Evolutionary conservation across 2,888 invertebrate genomes (phyloP).

Genomic region (Caenorhabditis angaria): DNA sequence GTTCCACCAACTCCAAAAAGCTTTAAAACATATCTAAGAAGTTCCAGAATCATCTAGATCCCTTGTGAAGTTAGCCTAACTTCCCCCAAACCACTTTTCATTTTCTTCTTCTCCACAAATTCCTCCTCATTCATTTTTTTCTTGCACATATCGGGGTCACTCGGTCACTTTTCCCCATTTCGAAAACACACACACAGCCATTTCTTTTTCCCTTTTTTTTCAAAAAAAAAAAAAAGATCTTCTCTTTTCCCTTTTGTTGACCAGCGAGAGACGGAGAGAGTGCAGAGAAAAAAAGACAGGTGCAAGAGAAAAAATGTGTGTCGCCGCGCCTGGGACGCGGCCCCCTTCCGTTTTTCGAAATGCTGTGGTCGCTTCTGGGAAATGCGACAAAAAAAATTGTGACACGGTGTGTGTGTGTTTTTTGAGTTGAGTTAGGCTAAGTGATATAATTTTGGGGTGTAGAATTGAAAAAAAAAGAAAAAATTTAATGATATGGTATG

Average conservation of each 20-base stretch:
- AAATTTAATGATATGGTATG: too few species aligned
- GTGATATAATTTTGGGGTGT: too few species aligned
- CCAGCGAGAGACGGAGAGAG: slow-evolving; percentile 6
- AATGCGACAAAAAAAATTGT: too few species aligned
- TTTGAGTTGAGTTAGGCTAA: too few species aligned
- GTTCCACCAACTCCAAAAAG: too few species aligned
- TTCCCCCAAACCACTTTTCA: background rate
- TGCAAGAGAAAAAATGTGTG: slow-evolving; percentile 22
- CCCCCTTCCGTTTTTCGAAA: background rate
- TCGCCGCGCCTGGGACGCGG: slow-evolving; percentile 25
- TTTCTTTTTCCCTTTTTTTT: background rate
- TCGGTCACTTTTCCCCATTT: slow-evolving; percentile 36
- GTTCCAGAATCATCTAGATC: too few species aligned
- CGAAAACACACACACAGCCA: background rate
- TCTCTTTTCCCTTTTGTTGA: slow-evolving; percentile 11
- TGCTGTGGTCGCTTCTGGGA: too few species aligned
- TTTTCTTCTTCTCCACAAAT: background rate
- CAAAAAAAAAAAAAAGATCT: slow-evolving; percentile 15
- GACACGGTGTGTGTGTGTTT: too few species aligned
- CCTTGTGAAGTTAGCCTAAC: too few species aligned
- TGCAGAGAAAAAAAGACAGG: slow-evolving; percentile 8
- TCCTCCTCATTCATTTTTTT: too few species aligned
- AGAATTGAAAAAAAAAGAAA: too few species aligned
- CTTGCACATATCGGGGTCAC: slow-evolving; percentile 45
- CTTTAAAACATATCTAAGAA: too few species aligned